Evolutionary conservation across 2,113 vertebrate genomes (phyloP), one percentile per base, ranked within the genome.

Genomic region (Mustela nigripes): DNA sequence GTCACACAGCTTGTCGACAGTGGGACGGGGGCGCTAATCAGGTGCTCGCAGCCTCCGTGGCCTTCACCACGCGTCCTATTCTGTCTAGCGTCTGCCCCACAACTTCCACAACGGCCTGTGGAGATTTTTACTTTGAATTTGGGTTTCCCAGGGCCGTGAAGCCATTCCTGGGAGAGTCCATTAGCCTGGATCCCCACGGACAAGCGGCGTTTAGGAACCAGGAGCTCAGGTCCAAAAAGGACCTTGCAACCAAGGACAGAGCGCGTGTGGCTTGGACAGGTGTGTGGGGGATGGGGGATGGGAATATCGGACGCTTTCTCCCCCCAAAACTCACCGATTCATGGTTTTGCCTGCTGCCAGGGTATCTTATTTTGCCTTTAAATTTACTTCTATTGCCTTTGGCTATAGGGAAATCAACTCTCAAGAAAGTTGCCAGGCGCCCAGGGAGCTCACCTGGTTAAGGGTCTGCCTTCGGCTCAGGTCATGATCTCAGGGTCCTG

Each of bases 281-380:
- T n/a, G 79, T 58, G 7, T 5, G 24, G 7, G 18, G 0, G 56
- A 16, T 4, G 1, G 14, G 50, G 58, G 19, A 19, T 1, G 48
- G 6, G 80, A 69, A 21, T 22, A 9, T 19, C 53, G 56, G 48
- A 45, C 10, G 21, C 18, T 58, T n/a, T 28, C 22, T 26, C 26
- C 0, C 53, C 21, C 0, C 50, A n/a, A 33, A 10, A 11, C 26
- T 42, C 15, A 3, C 26, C n/a, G 53, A 21, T 8, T 39, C 42
- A 1, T 16, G 21, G 33, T 53, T 50, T 56, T 63, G 26, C 11
- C 50, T n/a, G 56, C 26, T 26, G 42, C 65, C 80, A 21, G 22
- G 1, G 28, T 16, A 18, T 28, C 3, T 45, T 15, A 12, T 45
- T 92, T 39, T n/a, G 45, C 15, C 65, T 81, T 45, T 28, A 22